These are phyloP conservation scores for Leistus spinibarbis DNA, from an alignment of 2,888 invertebrate genomes.

Conservation along the genomic window DNA sequence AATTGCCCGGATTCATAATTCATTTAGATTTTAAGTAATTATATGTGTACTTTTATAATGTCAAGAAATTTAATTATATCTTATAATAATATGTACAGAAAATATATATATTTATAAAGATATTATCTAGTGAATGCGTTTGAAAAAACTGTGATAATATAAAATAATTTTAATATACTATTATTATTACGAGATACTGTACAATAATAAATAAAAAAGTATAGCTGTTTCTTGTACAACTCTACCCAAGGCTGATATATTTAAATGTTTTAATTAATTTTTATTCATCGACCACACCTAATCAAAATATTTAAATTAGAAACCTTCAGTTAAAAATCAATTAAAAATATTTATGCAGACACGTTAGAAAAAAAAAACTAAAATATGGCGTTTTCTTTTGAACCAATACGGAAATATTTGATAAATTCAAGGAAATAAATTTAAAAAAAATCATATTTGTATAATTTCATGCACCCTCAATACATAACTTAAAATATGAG, in stretches of 20 bases:
- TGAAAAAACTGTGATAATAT: neutral
- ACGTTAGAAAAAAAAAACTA: too few relatives aligned
- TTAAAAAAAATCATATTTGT: too few relatives aligned
- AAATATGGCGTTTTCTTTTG: too few relatives aligned
- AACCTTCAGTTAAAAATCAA: neutral
- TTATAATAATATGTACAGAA: neutral
- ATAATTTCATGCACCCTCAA: too few relatives aligned
- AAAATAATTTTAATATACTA: neutral
- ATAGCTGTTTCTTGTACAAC: neutral
- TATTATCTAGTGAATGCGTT: neutral
- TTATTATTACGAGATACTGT: too few relatives aligned
- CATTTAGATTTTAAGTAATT: neutral
- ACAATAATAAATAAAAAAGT: neutral
- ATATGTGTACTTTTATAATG: neutral
- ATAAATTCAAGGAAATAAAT: too few relatives aligned
- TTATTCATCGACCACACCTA: neutral
- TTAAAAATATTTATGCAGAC: too few relatives aligned
- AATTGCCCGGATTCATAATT: constrained; percentile 58
- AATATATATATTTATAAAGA: neutral
- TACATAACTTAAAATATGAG: too few relatives aligned
- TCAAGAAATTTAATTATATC: neutral
- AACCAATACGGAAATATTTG: too few relatives aligned
- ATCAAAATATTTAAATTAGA: neutral
- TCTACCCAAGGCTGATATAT: neutral
- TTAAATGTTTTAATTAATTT: neutral